These are phyloP conservation scores for Omphaloscelis lunosa DNA, from an alignment of 2,888 invertebrate species.

Conservation along the genomic window DNA sequence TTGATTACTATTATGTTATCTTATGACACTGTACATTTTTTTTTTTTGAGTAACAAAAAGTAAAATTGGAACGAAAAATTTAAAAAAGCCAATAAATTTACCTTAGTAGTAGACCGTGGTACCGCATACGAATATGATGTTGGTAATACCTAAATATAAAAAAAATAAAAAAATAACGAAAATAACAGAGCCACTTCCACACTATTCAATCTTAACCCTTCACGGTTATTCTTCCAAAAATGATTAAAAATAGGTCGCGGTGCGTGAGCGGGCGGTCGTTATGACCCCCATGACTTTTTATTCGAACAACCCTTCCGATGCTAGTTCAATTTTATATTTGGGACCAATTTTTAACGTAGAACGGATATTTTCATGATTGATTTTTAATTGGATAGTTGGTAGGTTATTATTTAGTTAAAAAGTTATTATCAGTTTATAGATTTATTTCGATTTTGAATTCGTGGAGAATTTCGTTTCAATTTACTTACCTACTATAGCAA, in stretches of 20 bases:
- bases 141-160: not conserved
- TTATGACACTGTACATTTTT: no score
- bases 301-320: slow-evolving; percentile 68
- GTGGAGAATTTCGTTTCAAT: no score
- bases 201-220: slow-evolving; percentile 78
- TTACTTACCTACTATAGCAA: no score
- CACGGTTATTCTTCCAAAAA: slow-evolving; percentile 84
- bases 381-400: slow-evolving; percentile 43
- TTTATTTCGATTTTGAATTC: not conserved
- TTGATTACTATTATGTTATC: no score
- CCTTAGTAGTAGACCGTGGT: no score
- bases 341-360: slow-evolving; percentile 30
- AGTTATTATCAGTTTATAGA: no score
- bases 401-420: no score
- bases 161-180: not conserved
- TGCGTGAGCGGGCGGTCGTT: slow-evolving; percentile 85
- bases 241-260: slow-evolving; percentile 90
- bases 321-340: slow-evolving; percentile 56
- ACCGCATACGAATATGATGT: not conserved
- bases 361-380: slow-evolving; percentile 49
- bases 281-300: slow-evolving; percentile 80
- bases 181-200: slow-evolving; percentile 72
- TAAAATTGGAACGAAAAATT: no score
- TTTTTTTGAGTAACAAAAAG: no score
- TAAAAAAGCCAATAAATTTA: no score